phyloP scores from a whole-genome alignment of 2,888 invertebrate species.

The Acanthococcus lagerstroemiae region DNA sequence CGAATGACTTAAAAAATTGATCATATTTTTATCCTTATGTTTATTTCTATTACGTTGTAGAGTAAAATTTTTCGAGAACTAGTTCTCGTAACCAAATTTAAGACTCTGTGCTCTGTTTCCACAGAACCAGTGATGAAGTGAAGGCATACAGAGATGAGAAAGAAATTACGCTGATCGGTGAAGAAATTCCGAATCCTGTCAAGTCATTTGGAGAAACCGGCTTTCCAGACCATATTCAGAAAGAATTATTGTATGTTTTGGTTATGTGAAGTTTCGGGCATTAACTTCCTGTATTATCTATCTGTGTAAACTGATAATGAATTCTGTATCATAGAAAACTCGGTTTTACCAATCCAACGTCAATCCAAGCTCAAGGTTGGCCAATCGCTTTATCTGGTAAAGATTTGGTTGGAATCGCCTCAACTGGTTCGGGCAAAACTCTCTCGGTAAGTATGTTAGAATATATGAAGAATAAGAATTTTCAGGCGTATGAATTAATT shows the following conservation, averaged over 20 bases:
- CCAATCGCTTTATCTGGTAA: conserved; percentile 85
- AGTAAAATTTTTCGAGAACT: background rate
- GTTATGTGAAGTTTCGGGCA: background rate
- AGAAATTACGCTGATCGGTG: conserved; percentile 80
- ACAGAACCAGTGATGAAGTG: conserved; percentile 52
- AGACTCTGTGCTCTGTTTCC: too few species aligned
- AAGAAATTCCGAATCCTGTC: conserved; percentile 74
- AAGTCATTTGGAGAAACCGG: conserved; percentile 81
- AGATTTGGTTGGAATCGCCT: conserved; percentile 92
- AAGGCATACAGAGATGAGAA: conserved; percentile 67
- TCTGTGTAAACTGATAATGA: background rate
- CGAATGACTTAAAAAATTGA: background rate
- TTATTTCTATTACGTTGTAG: too few species aligned
- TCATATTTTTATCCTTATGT: background rate
- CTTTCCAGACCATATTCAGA: conserved; percentile 69
- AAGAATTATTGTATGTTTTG: conserved; percentile 33
- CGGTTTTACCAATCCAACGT: conserved; percentile 79
- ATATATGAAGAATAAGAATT: background rate
- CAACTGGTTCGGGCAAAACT: conserved; percentile 87
- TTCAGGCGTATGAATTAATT: background rate
- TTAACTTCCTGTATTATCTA: conserved; percentile 1
- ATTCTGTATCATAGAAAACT: conserved; percentile 51
- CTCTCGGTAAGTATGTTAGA: conserved; percentile 48
- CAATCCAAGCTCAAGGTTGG: conserved; percentile 96
- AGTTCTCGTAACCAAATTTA: background rate